phyloP scores from a whole-genome alignment of 2,888 invertebrate genomes.

The Leptinotarsa haldemani region DNA sequence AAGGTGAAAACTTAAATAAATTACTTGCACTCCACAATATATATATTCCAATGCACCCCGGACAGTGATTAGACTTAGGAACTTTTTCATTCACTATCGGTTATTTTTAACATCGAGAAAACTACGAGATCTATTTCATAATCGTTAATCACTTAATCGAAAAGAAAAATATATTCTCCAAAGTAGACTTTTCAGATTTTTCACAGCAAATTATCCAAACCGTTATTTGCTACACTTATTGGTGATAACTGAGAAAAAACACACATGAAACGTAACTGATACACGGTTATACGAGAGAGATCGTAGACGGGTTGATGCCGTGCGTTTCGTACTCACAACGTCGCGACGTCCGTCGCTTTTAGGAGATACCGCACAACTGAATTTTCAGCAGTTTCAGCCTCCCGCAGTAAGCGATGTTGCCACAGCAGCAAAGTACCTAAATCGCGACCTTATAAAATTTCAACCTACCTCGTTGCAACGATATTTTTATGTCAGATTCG shows the following conservation, averaged over 20 bases:
- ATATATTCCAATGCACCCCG: background rate
- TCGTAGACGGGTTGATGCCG: constrained; percentile 4
- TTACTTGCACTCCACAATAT: constrained; percentile 33
- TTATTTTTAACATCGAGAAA: constrained; percentile 19
- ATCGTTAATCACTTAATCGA: background rate
- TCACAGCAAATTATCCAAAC: background rate
- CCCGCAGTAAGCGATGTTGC: constrained; percentile 46
- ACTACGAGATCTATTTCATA: background rate
- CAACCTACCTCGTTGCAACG: background rate
- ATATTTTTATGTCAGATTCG: background rate
- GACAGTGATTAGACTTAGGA: background rate
- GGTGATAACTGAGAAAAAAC: no score
- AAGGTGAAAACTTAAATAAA: constrained; percentile 47
- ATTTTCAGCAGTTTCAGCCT: constrained; percentile 42
- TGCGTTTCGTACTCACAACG: constrained; percentile 14
- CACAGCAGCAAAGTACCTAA: constrained; percentile 15
- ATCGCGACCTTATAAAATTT: background rate
- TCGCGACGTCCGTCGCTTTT: constrained; percentile 27
- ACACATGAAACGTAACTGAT: no score
- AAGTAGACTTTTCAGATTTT: background rate
- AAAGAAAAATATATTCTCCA: background rate
- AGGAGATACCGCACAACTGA: constrained; percentile 49
- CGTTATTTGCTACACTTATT: no score
- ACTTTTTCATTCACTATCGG: background rate
- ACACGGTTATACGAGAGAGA: background rate